Conservation (phyloP, 1,140 invertebrate genomes). For the Monochamus saltuarius region DNA sequence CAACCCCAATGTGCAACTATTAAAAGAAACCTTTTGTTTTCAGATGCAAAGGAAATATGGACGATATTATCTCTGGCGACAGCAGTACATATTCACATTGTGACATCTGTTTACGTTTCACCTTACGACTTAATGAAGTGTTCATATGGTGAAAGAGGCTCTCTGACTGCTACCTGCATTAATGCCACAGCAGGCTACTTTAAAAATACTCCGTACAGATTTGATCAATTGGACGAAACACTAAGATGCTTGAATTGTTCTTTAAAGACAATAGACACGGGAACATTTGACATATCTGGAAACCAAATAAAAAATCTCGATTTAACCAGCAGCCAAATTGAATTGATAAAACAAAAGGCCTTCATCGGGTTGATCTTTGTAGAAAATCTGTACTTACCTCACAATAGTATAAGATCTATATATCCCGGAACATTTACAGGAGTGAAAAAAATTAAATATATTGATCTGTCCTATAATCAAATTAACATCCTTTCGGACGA, state of each 20-base stretch:
- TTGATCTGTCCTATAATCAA: slow-evolving; percentile 42
- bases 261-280: slow-evolving; percentile 35
- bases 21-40: slow-evolving; percentile 15
- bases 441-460: slow-evolving; percentile 39
- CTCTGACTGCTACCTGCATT: slow-evolving; percentile 47
- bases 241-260: slow-evolving; percentile 44
- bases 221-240: slow-evolving; percentile 49
- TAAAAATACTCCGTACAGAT: slow-evolving; percentile 43
- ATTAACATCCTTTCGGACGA: slow-evolving; percentile 37
- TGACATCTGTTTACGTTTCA: background rate
- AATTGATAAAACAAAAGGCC: slow-evolving; percentile 30
- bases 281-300: slow-evolving; percentile 47
- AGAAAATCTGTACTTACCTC: slow-evolving; percentile 34
- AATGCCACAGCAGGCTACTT: slow-evolving; percentile 45
- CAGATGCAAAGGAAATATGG: slow-evolving; percentile 13
- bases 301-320: slow-evolving; percentile 45
- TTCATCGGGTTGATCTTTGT: slow-evolving; percentile 48
- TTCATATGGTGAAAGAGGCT: slow-evolving; percentile 47
- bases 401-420: slow-evolving; percentile 44
- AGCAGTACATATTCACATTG: background rate
- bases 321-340: slow-evolving; percentile 37
- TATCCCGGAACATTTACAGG: slow-evolving; percentile 42
- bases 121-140: slow-evolving; percentile 40
- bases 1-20: background rate
- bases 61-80: background rate